phyloP scores from a whole-genome alignment of 2,888 invertebrate genomes.

The Orchestes rusci region DNA sequence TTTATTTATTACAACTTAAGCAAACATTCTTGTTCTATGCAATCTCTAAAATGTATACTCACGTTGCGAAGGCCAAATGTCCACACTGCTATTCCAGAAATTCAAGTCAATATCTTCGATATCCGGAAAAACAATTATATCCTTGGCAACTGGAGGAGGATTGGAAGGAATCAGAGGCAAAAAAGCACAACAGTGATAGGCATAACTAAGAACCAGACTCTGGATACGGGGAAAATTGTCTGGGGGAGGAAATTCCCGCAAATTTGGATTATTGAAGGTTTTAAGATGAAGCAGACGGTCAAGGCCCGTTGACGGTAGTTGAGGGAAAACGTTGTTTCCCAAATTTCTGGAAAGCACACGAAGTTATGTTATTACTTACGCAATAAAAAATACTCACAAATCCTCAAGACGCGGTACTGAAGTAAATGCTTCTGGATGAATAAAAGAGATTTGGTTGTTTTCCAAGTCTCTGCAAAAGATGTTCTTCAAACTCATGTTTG shows the following conservation, averaged over 20 bases:
- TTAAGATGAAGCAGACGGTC: slow-evolving; percentile 75
- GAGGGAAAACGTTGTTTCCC: slow-evolving; percentile 81
- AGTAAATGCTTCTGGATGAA: slow-evolving; percentile 80
- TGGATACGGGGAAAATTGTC: slow-evolving; percentile 81
- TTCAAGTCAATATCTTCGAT: slow-evolving; percentile 65
- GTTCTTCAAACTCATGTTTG: neutral
- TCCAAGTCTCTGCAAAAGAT: slow-evolving; percentile 70
- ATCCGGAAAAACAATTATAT: slow-evolving; percentile 63
- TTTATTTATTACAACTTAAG: no score
- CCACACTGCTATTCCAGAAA: slow-evolving; percentile 73
- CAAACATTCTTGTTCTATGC: no score
- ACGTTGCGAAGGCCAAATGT: slow-evolving; percentile 80
- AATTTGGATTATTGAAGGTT: slow-evolving; percentile 84
- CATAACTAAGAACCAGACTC: slow-evolving; percentile 81
- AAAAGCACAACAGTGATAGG: slow-evolving; percentile 94
- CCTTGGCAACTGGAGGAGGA: slow-evolving; percentile 50
- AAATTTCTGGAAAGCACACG: slow-evolving; percentile 61
- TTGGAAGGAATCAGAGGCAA: slow-evolving; percentile 56
- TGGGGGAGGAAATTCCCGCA: slow-evolving; percentile 81
- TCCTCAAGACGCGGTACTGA: slow-evolving; percentile 74
- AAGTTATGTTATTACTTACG: neutral
- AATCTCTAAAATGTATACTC: slow-evolving; percentile 45
- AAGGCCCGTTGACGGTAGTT: slow-evolving; percentile 75
- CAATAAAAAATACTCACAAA: slow-evolving; percentile 58
- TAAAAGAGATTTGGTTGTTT: slow-evolving; percentile 74